A percentile compares a stretch with the other conserved stretches of the same genome.
These are phyloP conservation scores for Tipula confusa DNA, from an alignment of 2,888 invertebrate genomes.

Conservation along the genomic window DNA sequence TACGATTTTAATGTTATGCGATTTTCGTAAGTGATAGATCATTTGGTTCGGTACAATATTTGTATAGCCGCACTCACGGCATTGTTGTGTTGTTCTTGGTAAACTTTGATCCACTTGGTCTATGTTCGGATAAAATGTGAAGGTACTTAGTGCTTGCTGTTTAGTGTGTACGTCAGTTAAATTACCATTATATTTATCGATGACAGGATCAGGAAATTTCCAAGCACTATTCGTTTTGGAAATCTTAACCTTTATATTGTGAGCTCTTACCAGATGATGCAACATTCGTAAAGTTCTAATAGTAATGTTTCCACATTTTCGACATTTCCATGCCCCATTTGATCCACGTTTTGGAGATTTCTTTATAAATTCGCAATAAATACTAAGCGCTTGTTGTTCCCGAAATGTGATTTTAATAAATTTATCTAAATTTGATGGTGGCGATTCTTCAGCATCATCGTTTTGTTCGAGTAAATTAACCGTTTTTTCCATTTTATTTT, in stretches of 20 bases:
- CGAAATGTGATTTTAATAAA: neutral
- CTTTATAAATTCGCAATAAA: neutral
- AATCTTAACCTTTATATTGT: neutral
- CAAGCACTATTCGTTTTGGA: neutral
- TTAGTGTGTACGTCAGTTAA: neutral
- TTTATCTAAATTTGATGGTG: neutral
- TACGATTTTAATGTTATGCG: neutral
- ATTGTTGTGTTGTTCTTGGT: neutral
- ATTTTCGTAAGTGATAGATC: neutral
- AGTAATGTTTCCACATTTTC: neutral
- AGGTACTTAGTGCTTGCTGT: neutral
- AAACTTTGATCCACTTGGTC: neutral
- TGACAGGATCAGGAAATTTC: neutral
- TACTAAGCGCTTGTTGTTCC: neutral
- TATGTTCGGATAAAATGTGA: neutral
- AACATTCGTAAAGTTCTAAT: neutral
- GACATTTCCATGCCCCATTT: neutral
- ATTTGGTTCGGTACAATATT: neutral
- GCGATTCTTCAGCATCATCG: neutral
- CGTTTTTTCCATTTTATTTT: no score
- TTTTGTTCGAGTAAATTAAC: neutral
- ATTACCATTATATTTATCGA: neutral
- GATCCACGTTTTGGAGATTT: neutral
- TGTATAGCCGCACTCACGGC: neutral
- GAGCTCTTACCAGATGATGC: neutral